phyloP scores from a whole-genome alignment of 2,797 vertebrate genomes.

The Nannoperca australis region DNA sequence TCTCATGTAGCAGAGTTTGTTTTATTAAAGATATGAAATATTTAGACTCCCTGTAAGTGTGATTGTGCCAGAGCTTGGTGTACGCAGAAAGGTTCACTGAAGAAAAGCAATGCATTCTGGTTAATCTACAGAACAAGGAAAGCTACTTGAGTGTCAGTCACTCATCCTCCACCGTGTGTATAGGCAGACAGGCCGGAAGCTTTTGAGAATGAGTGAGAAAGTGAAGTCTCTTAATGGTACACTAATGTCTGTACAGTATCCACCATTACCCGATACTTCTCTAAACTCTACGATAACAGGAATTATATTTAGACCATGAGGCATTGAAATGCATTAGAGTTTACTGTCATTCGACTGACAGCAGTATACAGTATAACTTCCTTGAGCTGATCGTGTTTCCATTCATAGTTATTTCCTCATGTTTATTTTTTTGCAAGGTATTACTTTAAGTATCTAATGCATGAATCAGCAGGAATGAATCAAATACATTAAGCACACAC shows the following conservation, averaged over 20 bases:
- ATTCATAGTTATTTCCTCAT: conserved; percentile 11
- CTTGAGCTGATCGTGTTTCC: not conserved
- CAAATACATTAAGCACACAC: conserved; percentile 7
- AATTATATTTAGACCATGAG: conserved; percentile 6
- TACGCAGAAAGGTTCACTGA: not conserved
- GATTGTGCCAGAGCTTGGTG: conserved; percentile 39
- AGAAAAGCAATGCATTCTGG: conserved; percentile 18
- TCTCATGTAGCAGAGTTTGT: conserved; percentile 34
- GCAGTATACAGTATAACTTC: not conserved
- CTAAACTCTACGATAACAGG: not conserved
- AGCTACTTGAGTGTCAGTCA: not conserved
- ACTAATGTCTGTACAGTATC: conserved; percentile 5
- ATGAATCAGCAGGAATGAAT: conserved; percentile 33
- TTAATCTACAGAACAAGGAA: conserved; percentile 7
- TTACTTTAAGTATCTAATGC: conserved; percentile 2
- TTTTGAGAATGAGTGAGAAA: conserved; percentile 6
- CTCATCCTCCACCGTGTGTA: not conserved
- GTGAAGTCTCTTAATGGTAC: conserved; percentile 23
- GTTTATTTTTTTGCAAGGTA: conserved; percentile 14
- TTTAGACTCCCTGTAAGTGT: conserved; percentile 39
- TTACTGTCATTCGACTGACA: conserved; percentile 1
- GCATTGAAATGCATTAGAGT: conserved; percentile 9
- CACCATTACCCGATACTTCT: not conserved
- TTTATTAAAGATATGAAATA: conserved; percentile 63
- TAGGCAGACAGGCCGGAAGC: not conserved